Evolutionary conservation across 2,888 invertebrate species (phyloP), one percentile per base, ranked within the genome.

Genomic region (Rhingia campestris): DNA sequence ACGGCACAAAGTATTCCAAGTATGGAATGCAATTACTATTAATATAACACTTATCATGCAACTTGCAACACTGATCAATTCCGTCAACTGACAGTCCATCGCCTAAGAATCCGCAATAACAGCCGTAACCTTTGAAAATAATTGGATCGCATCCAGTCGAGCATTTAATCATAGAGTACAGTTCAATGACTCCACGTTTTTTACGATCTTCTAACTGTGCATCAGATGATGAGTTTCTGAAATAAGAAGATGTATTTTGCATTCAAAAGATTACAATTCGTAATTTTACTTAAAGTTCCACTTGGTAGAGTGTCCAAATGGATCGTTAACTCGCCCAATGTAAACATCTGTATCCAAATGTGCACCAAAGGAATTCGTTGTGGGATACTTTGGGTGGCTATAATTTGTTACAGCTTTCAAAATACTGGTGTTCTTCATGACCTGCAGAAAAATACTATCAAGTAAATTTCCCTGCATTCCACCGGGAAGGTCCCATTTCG

Each of bases 31-130:
- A 97, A 88, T 94, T 94, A 69, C 96, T 94, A 69, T 93, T 93
- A 86, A 95, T 94, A 91, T 97, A 97, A 90, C 97, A 97, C 91
- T 95, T 94, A 91, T 97, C 97, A 90, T 97, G 97, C 89, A 94
- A 93, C 88, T 95, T 94, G 89, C 97, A 97, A 90, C 97, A 97
- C 87, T 95, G 86, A 88, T 88, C 97, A 84, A 97, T 96, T 30
- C 95, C 95, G 91, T 97, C 97, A 37, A 95, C 94, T 1, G 96
- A 94, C 81, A 93, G 92, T 6, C 97, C 97, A 0, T 95, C 94
- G 0, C 97, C 97, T 2, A 96, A 92, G 89, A 97, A 96, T 4
- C 97, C 97, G 88, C 97, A 97, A 90, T 96, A 97, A 90, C 97
- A 97, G 3, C 97, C 97, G 88, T 97, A 97, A 7, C 97, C 97